phyloP scores from a whole-genome alignment of 2,888 invertebrate species.

The Alentia gelatinosa region DNA sequence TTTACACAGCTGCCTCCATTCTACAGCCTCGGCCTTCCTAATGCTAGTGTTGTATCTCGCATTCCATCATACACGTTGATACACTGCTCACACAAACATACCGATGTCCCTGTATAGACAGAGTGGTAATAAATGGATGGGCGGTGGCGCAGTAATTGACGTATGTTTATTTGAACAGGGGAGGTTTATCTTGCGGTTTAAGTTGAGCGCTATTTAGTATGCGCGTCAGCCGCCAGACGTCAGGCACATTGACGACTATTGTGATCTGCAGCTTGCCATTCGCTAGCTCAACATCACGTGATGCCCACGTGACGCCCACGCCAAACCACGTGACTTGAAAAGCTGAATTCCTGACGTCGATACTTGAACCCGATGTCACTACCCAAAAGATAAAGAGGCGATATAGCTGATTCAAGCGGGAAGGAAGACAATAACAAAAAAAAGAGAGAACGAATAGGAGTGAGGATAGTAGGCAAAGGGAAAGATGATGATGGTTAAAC shows the following conservation, averaged over 20 bases:
- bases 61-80: too few species aligned
- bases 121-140: background rate
- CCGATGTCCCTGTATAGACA: background rate
- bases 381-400: background rate
- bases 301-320: background rate
- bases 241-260: too few species aligned
- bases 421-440: background rate
- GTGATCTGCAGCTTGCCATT: background rate
- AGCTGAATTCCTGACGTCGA: conserved; percentile 13
- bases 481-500: background rate
- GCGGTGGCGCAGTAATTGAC: background rate
- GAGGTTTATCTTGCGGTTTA: background rate
- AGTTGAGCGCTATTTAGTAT: background rate
- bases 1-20: too few species aligned
- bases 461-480: background rate
- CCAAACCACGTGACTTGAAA: too few species aligned
- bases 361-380: background rate
- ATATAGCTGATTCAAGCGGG: background rate
- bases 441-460: background rate
- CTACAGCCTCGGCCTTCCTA: too few species aligned
- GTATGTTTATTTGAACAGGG: background rate
- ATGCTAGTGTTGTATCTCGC: too few species aligned
- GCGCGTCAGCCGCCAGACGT: too few species aligned
- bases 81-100: background rate
- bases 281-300: background rate